Percentiles rank a stretch among this genome's conserved stretches.
Conservation (phyloP, 2,888 invertebrate species). For the Allygus modestus region DNA sequence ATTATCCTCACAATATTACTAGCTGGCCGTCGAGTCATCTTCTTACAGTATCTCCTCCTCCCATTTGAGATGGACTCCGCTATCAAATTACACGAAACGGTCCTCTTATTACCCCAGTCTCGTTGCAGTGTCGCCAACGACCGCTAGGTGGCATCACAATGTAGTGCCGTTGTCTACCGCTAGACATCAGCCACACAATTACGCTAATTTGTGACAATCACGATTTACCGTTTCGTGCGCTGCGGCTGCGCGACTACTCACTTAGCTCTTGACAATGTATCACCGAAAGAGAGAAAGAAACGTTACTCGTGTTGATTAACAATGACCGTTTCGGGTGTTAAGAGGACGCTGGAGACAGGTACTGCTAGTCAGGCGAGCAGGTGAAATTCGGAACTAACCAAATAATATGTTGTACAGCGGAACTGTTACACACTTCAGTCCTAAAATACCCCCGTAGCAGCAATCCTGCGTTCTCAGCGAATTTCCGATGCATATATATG, state of each 20-base stretch:
- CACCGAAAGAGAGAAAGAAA: too few relatives aligned
- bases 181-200: constrained; percentile 5
- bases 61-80: not conserved
- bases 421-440: too few relatives aligned
- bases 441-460: too few relatives aligned
- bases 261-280: not conserved
- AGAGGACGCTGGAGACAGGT: too few relatives aligned
- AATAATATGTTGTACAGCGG: too few relatives aligned
- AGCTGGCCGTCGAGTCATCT: not conserved
- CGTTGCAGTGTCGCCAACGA: not conserved
- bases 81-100: not conserved
- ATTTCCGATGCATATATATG: too few relatives aligned
- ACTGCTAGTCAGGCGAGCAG: too few relatives aligned
- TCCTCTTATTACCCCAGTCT: constrained; percentile 12
- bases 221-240: not conserved
- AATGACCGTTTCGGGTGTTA: too few relatives aligned
- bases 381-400: too few relatives aligned
- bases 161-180: constrained; percentile 7
- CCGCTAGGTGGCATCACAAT: constrained; percentile 2
- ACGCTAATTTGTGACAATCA: constrained; percentile 30
- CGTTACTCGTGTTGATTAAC: too few relatives aligned
- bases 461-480: too few relatives aligned
- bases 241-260: not conserved
- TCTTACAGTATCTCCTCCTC: not conserved
- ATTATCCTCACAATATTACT: not conserved